Percentiles rank a stretch among this genome's conserved stretches.
phyloP scores from a whole-genome alignment of 1,140 invertebrate genomes.

The Adoxophyes honmai region DNA sequence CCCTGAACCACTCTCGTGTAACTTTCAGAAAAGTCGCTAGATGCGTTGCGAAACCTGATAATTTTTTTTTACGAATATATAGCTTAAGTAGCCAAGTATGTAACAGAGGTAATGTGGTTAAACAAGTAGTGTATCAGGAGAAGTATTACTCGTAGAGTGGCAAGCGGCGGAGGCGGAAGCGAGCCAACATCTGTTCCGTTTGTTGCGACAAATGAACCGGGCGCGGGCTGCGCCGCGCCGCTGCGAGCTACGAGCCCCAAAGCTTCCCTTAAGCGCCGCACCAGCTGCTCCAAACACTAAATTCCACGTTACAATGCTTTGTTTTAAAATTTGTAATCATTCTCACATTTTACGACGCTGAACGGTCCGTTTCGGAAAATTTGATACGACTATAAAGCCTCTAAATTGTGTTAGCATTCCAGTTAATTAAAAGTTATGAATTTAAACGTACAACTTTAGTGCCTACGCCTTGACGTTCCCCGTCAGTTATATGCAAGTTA shows the following conservation, averaged over 20 bases:
- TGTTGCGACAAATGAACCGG: conserved; percentile 60
- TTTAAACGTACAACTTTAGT: conserved; percentile 53
- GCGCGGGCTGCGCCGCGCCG: conserved; percentile 45
- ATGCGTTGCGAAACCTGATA: too few relatives aligned
- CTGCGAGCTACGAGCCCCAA: conserved; percentile 50
- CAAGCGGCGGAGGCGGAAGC: conserved; percentile 13
- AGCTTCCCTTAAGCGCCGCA: conserved; percentile 54
- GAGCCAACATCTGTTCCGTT: conserved; percentile 43
- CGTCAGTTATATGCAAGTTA: conserved; percentile 36
- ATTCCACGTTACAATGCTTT: conserved; percentile 64
- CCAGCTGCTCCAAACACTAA: conserved; percentile 61
- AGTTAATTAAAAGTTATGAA: conserved; percentile 75
- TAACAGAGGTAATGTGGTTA: too few relatives aligned
- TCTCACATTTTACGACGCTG: conserved; percentile 69
- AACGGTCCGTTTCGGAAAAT: conserved; percentile 68
- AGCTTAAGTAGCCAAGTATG: too few relatives aligned
- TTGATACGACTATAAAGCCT: conserved; percentile 71
- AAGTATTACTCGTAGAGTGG: background rate
- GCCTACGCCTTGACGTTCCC: conserved; percentile 36
- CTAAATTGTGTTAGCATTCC: conserved; percentile 66
- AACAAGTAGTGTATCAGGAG: background rate
- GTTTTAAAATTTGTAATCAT: conserved; percentile 74
- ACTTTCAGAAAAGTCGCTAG: too few relatives aligned
- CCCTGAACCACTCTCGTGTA: too few relatives aligned
- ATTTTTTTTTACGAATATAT: too few relatives aligned